Percentiles rank a stretch among this genome's conserved stretches.
Conservation (phyloP, 2,888 invertebrate genomes). For the Trachelus tabidus region DNA sequence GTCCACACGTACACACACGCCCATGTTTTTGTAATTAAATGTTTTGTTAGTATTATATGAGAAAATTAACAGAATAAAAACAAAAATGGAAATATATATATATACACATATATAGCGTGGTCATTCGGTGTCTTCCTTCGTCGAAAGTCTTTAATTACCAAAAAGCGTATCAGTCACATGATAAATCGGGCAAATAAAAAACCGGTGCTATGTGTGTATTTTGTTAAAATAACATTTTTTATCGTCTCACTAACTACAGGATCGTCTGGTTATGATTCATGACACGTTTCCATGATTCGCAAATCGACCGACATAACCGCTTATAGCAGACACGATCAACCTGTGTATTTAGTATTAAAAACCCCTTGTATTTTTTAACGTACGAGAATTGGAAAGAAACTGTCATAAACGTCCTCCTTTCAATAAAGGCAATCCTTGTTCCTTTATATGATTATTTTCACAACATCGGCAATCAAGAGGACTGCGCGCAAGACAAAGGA, state of each 20-base stretch:
- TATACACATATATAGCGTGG: not conserved
- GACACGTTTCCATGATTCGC: not conserved
- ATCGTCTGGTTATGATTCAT: not conserved
- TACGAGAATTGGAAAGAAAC: not conserved
- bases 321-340: not conserved
- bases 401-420: not conserved
- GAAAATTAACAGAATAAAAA: constrained; percentile 57
- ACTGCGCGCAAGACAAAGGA: not conserved
- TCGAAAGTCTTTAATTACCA: not conserved
- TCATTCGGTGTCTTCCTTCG: not conserved
- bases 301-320: not conserved
- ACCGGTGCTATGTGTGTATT: not conserved
- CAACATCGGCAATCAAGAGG: not conserved
- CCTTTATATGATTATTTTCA: not conserved
- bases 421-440: not conserved
- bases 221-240: not conserved
- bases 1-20: constrained; percentile 39
- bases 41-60: constrained; percentile 62
- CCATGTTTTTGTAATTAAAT: constrained; percentile 61
- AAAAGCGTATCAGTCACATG: not conserved
- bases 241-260: not conserved
- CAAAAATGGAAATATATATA: constrained; percentile 28
- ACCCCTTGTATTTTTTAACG: not conserved
- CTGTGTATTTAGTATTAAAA: not conserved
- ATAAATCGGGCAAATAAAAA: not conserved